A percentile compares a stretch with the other conserved stretches of the same genome.
Evolutionary conservation across 1,140 invertebrate species (phyloP).

Genomic region (Colletes gigas): DNA sequence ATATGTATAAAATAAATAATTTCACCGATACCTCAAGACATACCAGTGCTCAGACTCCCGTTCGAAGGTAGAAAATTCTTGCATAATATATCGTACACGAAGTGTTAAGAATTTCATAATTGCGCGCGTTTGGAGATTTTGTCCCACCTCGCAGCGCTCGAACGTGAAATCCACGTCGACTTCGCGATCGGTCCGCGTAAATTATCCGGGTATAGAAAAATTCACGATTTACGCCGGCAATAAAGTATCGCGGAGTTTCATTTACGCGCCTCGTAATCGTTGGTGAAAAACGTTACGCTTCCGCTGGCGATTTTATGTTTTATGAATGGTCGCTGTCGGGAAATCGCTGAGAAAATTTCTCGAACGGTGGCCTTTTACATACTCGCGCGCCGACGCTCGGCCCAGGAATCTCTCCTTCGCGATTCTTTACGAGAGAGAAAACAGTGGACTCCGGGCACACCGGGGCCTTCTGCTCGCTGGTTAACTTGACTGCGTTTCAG

Average conservation of each 20-base stretch:
- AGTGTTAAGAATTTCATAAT: too few species aligned
- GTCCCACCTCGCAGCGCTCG: too few species aligned
- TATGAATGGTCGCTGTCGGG: constrained; percentile 3
- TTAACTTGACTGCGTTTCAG: constrained; percentile 22
- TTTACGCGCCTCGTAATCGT: constrained; percentile 12
- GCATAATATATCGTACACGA: too few species aligned
- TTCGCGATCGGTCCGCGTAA: background rate
- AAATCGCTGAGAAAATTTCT: constrained; percentile 26
- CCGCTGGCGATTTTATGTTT: constrained; percentile 16
- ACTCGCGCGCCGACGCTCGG: background rate
- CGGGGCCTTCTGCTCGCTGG: background rate
- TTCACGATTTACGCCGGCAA: constrained; percentile 20
- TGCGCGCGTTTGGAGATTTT: too few species aligned
- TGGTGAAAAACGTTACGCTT: constrained; percentile 20
- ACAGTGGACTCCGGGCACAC: background rate
- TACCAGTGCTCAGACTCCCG: too few species aligned
- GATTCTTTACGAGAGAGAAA: background rate
- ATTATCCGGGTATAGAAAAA: background rate
- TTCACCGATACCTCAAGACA: too few species aligned
- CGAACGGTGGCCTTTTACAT: constrained; percentile 1
- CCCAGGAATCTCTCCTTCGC: background rate
- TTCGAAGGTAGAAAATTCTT: too few species aligned
- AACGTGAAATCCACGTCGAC: too few species aligned
- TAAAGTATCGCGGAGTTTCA: constrained; percentile 29
- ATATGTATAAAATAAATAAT: too few species aligned